Evolutionary conservation across 2,113 vertebrate genomes (phyloP).

Genomic region (Porphyrio hochstetteri): DNA sequence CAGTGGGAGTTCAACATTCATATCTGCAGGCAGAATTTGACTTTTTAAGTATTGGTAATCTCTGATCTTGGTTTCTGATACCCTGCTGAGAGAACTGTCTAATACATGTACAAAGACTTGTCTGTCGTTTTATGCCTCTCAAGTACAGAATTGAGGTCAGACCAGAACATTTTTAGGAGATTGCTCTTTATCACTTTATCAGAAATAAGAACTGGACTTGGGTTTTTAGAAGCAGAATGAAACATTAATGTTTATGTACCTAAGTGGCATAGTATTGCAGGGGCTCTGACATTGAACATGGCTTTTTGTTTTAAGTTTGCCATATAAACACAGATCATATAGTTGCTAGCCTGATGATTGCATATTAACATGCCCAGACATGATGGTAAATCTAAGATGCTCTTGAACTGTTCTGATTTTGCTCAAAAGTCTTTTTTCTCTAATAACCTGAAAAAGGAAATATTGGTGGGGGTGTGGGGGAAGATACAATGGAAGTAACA

Average conservation of each 20-base stretch:
- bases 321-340: background rate
- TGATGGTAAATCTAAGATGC: background rate
- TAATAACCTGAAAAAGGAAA: background rate
- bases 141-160: constrained; percentile 43
- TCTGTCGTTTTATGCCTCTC: constrained; percentile 19
- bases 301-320: background rate
- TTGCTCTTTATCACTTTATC: constrained; percentile 9
- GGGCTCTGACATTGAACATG: background rate
- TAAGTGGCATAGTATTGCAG: background rate
- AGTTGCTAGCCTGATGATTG: background rate
- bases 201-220: background rate
- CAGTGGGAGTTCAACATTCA: constrained; percentile 3
- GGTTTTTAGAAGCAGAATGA: constrained; percentile 3
- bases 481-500: rapidly evolving
- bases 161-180: constrained; percentile 1
- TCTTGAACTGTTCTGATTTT: background rate
- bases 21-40: constrained; percentile 30
- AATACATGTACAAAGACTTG: constrained; percentile 3
- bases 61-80: constrained; percentile 42
- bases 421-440: background rate
- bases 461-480: background rate
- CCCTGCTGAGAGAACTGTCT: constrained; percentile 38
- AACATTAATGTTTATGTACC: background rate
- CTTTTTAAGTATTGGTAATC: constrained; percentile 49
- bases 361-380: background rate